Conservation (phyloP, 2,113 vertebrate genomes). For the Pseudopipra pipra region DNA sequence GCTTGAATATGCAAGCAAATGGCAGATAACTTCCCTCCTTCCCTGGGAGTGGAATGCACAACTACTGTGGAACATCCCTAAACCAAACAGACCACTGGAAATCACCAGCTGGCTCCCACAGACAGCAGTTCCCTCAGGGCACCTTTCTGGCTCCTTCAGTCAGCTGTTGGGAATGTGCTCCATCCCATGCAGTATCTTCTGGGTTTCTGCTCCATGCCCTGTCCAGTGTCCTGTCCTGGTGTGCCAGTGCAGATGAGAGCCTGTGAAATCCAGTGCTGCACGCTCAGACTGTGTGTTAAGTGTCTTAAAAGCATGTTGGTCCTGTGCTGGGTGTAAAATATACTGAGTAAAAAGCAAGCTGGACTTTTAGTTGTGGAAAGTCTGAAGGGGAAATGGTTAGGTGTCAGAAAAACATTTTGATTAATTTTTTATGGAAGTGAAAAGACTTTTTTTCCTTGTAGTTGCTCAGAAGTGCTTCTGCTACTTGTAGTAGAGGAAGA, state of each 20-base stretch:
- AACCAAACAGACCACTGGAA: neutral
- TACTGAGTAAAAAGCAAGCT: neutral
- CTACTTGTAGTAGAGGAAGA: neutral
- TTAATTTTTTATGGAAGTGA: neutral
- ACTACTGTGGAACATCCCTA: neutral
- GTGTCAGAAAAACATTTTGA: neutral
- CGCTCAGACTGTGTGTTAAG: neutral
- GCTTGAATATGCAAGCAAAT: neutral
- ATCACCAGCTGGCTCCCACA: neutral
- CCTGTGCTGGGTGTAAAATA: neutral
- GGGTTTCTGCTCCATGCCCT: neutral
- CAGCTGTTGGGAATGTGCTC: neutral
- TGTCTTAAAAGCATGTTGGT: neutral
- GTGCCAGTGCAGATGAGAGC: neutral
- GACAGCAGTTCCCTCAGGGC: neutral
- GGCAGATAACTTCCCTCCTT: neutral
- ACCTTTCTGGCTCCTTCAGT: neutral
- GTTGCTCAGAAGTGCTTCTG: neutral
- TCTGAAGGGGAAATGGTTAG: neutral
- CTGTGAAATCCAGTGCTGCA: neutral
- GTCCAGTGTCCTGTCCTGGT: neutral
- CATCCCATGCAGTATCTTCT: neutral
- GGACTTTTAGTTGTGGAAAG: neutral
- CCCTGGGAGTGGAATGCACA: neutral
- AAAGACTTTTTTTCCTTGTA: neutral